Evolutionary conservation across 2,888 invertebrate genomes (phyloP).

Genomic region (Noctua fimbriata): DNA sequence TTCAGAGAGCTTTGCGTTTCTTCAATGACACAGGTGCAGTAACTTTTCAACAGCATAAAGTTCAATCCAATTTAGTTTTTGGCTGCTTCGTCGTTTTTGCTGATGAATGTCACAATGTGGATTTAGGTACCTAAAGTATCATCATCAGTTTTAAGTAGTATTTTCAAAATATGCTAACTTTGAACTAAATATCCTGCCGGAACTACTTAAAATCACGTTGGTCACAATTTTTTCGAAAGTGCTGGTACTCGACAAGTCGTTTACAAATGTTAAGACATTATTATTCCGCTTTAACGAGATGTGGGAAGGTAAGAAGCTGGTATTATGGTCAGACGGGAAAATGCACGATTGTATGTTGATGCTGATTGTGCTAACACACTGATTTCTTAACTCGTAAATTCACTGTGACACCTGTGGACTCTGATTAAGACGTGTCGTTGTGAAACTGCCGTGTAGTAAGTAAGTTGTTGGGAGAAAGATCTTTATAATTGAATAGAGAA

Average conservation of each 20-base stretch:
- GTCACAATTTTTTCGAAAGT: slow-evolving; percentile 40
- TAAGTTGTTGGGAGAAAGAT: slow-evolving; percentile 17
- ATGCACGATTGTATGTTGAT: slow-evolving; percentile 63
- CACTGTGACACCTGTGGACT: slow-evolving; percentile 43
- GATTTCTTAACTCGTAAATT: slow-evolving; percentile 61
- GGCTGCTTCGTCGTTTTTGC: background rate
- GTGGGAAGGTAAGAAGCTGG: slow-evolving; percentile 57
- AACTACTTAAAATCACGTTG: slow-evolving; percentile 36
- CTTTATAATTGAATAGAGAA: slow-evolving; percentile 1
- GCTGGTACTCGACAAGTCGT: slow-evolving; percentile 35
- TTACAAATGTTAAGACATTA: slow-evolving; percentile 58
- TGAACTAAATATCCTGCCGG: slow-evolving; percentile 40
- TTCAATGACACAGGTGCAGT: too few relatives aligned
- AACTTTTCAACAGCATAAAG: too few relatives aligned
- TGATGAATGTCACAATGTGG: background rate
- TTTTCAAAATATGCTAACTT: background rate
- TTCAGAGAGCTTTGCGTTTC: too few relatives aligned
- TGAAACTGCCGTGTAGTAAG: slow-evolving; percentile 33
- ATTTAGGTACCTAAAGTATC: background rate
- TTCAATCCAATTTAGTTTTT: too few relatives aligned
- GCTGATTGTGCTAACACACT: slow-evolving; percentile 40
- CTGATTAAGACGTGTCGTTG: slow-evolving; percentile 51
- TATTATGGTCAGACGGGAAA: slow-evolving; percentile 61
- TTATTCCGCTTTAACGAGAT: slow-evolving; percentile 61
- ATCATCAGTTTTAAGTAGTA: background rate